phyloP scores from a whole-genome alignment of 2,797 vertebrate species.

The Staurois parvus region DNA sequence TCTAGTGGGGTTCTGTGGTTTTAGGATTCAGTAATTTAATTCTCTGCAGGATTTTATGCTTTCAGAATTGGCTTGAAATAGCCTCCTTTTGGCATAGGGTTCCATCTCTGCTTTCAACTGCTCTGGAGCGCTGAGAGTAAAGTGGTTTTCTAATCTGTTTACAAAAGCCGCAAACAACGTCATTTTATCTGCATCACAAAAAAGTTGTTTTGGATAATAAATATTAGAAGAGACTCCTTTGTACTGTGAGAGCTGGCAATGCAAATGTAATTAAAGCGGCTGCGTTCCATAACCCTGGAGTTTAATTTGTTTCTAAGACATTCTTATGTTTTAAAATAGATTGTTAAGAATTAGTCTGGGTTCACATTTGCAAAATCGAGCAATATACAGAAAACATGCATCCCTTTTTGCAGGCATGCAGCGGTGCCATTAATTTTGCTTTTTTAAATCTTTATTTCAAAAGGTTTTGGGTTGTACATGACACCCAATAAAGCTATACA shows the following conservation, averaged over 20 bases:
- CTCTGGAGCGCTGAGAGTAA: neutral
- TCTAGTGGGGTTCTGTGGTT: neutral
- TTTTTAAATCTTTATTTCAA: no score
- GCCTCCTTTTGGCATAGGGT: constrained; percentile 2
- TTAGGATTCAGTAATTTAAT: constrained; percentile 21
- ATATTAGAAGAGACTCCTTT: neutral
- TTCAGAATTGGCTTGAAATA: constrained; percentile 35
- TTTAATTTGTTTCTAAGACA: no score
- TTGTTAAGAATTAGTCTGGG: no score
- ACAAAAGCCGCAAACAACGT: neutral
- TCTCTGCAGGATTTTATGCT: constrained; percentile 41
- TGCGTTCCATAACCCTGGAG: no score
- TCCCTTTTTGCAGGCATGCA: no score
- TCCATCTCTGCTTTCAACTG: neutral
- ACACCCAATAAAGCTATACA: no score
- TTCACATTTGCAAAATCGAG: no score
- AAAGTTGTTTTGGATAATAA: constrained; percentile 8
- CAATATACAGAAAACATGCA: no score
- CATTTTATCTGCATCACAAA: constrained; percentile 2
- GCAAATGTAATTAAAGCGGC: neutral
- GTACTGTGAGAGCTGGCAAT: neutral
- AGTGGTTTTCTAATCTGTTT: neutral
- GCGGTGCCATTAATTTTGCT: no score
- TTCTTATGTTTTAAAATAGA: no score
- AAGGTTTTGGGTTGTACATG: no score